Evolutionary conservation across 2,113 vertebrate genomes (phyloP), one percentile per base, ranked within the genome.

Genomic region (Urocitellus parryii): DNA sequence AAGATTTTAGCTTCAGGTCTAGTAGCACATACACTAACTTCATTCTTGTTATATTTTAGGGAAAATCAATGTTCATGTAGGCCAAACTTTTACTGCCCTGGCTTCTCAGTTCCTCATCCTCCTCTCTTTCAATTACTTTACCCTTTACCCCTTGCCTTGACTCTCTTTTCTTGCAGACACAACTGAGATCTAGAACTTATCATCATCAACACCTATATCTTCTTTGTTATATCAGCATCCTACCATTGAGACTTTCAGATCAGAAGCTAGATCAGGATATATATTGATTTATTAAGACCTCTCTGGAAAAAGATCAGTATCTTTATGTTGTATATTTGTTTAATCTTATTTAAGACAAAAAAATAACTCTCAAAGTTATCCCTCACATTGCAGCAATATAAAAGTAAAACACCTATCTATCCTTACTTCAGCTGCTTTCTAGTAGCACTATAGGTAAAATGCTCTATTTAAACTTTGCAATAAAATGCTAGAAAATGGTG

Each of bases 341-440:
- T 65, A 8, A 10, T 63, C 68, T 79, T 77, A 51, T 70, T 16
- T 93, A 83, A 81, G 45, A 51, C 6, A 79, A 45, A 51, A 78
- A 63, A 25, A n/a, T 63, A 63, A 63, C 24, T 63, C 34, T 72
- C 81, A 80, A 80, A 76, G 51, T 70, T 68, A 17, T 32, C 42
- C 29, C 68, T 83, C 32, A 42, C 37, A 13, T 74, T 77, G 39
- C 4, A 51, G 27, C 39, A 84, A 61, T 39, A 61, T 3, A 45
- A 72, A 91, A 97, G 39, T 51, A 79, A 67, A 2, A 72, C 13
- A 17, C 24, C 29, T 29, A 20, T 20, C 61, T 39, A 18, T 67
- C 63, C n/a, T 79, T n/a, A 86, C 45, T 85, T 70, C 39, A 74
- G 34, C n/a, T 91, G 88, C 83, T 97, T 96, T 97, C 95, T 93